Evolutionary conservation across 2,113 vertebrate genomes (phyloP).

Genomic region (Potamarius usumacintae): DNA sequence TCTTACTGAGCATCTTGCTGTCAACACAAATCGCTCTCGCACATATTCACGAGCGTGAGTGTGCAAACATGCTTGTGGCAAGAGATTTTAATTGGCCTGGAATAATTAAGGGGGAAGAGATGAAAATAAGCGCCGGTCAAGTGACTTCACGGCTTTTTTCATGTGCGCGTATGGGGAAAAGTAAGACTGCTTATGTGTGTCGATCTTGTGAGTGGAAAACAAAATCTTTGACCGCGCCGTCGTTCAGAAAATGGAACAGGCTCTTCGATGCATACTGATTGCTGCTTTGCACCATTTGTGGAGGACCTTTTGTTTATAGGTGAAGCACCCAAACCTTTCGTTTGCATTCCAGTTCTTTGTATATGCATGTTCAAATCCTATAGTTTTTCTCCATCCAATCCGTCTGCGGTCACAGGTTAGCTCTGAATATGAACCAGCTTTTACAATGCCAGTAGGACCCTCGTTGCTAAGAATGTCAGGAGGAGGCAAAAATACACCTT

Average conservation of each 20-base stretch:
- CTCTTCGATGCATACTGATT: background rate
- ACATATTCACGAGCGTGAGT: background rate
- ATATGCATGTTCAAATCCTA: background rate
- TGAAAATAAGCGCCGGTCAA: background rate
- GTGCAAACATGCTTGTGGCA: background rate
- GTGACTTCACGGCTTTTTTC: background rate
- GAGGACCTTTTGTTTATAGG: background rate
- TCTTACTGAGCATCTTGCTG: background rate
- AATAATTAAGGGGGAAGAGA: constrained; percentile 8
- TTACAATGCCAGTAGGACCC: constrained; percentile 41
- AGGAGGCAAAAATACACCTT: constrained; percentile 67
- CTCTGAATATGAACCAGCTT: constrained; percentile 4
- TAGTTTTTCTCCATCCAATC: too few relatives aligned
- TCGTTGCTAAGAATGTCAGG: constrained; percentile 70
- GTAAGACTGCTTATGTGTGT: background rate
- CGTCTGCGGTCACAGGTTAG: background rate
- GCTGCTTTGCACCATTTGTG: background rate
- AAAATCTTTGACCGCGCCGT: background rate
- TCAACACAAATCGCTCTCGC: background rate
- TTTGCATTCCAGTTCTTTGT: background rate
- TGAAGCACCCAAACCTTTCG: background rate
- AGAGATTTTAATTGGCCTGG: background rate
- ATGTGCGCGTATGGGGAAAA: background rate
- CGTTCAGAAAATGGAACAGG: constrained; percentile 21
- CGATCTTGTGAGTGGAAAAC: background rate